Evolutionary conservation across 2,888 invertebrate genomes (phyloP).

Genomic region (Erebia aethiops): DNA sequence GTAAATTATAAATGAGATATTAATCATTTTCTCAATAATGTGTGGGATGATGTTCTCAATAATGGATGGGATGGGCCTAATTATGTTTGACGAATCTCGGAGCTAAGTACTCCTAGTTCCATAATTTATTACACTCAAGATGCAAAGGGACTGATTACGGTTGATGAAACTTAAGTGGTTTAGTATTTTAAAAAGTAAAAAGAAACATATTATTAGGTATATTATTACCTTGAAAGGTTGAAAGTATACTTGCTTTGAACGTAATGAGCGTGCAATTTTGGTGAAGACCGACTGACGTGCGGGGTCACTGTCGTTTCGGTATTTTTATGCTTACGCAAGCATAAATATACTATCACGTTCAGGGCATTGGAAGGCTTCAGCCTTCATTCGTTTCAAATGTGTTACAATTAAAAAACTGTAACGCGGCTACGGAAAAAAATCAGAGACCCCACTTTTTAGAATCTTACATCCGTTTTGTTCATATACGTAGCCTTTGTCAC

Average conservation of each 20-base stretch:
- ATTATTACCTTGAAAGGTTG: constrained; percentile 21
- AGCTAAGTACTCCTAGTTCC: too few species aligned
- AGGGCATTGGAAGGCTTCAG: constrained; percentile 15
- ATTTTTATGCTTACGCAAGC: constrained; percentile 9
- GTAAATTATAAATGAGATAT: too few species aligned
- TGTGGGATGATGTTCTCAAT: too few species aligned
- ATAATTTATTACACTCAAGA: too few species aligned
- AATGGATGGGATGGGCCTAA: too few species aligned
- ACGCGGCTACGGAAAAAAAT: too few species aligned
- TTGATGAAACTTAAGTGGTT: background rate
- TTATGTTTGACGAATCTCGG: too few species aligned
- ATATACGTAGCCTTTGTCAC: too few species aligned
- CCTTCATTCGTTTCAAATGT: constrained; percentile 5
- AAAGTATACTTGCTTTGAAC: constrained; percentile 14
- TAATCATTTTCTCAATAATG: too few species aligned
- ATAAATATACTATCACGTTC: background rate
- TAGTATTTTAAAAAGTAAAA: background rate
- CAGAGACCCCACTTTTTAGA: too few species aligned
- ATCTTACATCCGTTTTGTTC: too few species aligned
- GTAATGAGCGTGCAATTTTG: constrained; percentile 15
- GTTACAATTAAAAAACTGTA: background rate
- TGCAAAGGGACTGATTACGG: too few species aligned
- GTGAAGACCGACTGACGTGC: constrained; percentile 16
- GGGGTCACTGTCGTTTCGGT: constrained; percentile 13
- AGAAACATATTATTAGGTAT: background rate